Percentiles rank a stretch among this genome's conserved stretches.
These are phyloP conservation scores for Podabrus alpinus DNA, from an alignment of 2,888 invertebrate genomes.

Conservation along the genomic window DNA sequence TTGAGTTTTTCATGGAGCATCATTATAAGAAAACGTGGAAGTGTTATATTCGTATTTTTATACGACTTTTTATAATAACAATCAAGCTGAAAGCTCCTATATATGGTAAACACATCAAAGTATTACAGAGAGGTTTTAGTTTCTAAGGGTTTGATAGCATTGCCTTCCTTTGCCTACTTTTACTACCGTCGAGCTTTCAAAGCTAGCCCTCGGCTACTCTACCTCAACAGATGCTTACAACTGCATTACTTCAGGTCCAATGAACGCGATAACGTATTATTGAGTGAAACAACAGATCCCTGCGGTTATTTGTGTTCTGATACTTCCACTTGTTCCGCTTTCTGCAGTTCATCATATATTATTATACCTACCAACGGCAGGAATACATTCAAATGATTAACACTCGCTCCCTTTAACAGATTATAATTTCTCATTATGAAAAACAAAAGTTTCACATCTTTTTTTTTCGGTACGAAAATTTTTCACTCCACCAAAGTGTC, in stretches of 20 bases:
- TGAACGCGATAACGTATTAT: slow-evolving; percentile 56
- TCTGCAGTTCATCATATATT: slow-evolving; percentile 30
- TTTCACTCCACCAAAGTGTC: neutral
- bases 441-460: neutral
- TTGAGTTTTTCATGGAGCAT: slow-evolving; percentile 16
- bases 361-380: slow-evolving; percentile 34
- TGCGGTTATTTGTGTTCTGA: slow-evolving; percentile 52
- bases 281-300: slow-evolving; percentile 52
- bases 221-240: slow-evolving; percentile 53
- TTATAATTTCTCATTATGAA: neutral
- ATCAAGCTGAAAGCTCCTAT: slow-evolving; percentile 35
- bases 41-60: slow-evolving; percentile 33
- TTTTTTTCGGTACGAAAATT: neutral
- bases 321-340: slow-evolving; percentile 36
- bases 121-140: slow-evolving; percentile 34
- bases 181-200: slow-evolving; percentile 29
- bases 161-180: slow-evolving; percentile 20
- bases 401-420: neutral
- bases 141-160: slow-evolving; percentile 20
- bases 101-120: slow-evolving; percentile 44
- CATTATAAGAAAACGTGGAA: slow-evolving; percentile 19
- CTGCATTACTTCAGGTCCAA: slow-evolving; percentile 55
- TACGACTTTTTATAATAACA: slow-evolving; percentile 33
- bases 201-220: slow-evolving; percentile 33
- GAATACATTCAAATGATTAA: slow-evolving; percentile 42